Conservation (phyloP, 2,888 invertebrate genomes). For the Salpingus planirostris region DNA sequence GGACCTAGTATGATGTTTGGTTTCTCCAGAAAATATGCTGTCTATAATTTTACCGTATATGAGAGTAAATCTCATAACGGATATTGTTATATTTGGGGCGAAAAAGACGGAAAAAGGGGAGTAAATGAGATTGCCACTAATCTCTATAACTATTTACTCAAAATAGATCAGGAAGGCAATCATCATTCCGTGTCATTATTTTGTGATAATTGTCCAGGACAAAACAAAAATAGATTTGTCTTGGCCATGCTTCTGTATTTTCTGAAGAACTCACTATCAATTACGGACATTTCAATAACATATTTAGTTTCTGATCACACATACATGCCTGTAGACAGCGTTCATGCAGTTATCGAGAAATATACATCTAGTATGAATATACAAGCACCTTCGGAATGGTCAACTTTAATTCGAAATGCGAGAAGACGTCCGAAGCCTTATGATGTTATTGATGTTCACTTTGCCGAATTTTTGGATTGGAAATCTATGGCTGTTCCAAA, state of each 20-base stretch:
- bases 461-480: neutral
- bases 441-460: neutral
- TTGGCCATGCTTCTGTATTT: constrained; percentile 11
- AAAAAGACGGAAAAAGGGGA: constrained; percentile 21
- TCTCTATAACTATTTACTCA: constrained; percentile 15
- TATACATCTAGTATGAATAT: constrained; percentile 20
- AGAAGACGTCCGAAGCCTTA: constrained; percentile 15
- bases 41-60: constrained; percentile 26
- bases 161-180: neutral
- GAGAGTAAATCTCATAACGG: constrained; percentile 22
- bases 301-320: constrained; percentile 25
- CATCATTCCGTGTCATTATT: neutral
- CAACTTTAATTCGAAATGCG: constrained; percentile 17
- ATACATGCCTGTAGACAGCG: constrained; percentile 30
- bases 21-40: constrained; percentile 24
- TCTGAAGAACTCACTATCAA: constrained; percentile 17
- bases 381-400: constrained; percentile 29
- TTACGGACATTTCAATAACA: constrained; percentile 14
- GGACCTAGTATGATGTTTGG: constrained; percentile 20
- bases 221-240: constrained; percentile 16
- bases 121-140: constrained; percentile 16
- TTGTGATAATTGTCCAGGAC: constrained; percentile 19
- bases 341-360: constrained; percentile 26
- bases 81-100: constrained; percentile 22
- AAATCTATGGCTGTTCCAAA: neutral